Evolutionary conservation across 2,797 vertebrate genomes (phyloP), one percentile per base, ranked within the genome.

Genomic region (Oophaga sylvatica): DNA sequence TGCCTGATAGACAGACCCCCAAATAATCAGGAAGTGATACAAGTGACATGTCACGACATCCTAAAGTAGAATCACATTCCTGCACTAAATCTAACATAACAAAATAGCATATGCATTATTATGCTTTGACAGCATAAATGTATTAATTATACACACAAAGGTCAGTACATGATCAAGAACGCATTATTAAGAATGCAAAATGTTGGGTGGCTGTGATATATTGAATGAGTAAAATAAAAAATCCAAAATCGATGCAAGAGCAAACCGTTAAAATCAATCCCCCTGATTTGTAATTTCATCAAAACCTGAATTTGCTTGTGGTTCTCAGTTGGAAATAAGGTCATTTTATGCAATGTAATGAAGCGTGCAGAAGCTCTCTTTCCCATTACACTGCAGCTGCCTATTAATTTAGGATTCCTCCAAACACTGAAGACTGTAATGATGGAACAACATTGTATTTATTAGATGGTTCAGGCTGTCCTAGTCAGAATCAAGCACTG

Each of bases 311-410:
- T 80, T 75, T 80, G 81, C 76, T 63, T 84, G 65, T 88, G 81
- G 81, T 80, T 83, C 62, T 48, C 8, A 29, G 63, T 60, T 80
- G 56, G 56, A 84, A 88, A 88, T 80, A 88, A 88, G 87, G 81
- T 88, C 75, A 84, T 88, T 79, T 83, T 84, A 88, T 88, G 67
- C 84, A 83, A 84, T 59, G 31, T 84, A 88, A 84, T 84, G 87
- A 88, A 84, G 87, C 82, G 29, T 84, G 65, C 76, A 56, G 13
- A 63, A 76, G 65, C 35, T 75, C 67, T 56, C 76, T 80, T 84
- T 57, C 65, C 67, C 79, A 88, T 88, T 84, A 84, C 65, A 73
- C 82, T 84, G 65, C 81, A 84, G 82, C 87, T 84, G 81, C 53
- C 81, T 87, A 71, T 87, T 87, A 84, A 87, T 87, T 83, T 79